Base-by-base conservation (phyloP, 2,888 invertebrate species). In the Harpalus rufipes region DNA sequence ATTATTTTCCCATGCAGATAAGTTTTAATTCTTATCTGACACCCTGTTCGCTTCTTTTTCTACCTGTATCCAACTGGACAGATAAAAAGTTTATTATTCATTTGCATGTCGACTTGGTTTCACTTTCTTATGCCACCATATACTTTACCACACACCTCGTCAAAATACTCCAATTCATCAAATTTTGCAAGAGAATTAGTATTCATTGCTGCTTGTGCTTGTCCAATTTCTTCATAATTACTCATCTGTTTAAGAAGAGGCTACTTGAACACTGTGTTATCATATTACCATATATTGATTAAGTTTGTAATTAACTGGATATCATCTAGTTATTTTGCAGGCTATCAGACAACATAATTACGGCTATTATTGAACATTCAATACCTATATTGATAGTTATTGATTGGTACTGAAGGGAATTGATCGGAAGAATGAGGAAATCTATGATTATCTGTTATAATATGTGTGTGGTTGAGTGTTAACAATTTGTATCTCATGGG, bases 81-180 rank as follows among this genome's bases (percentile, higher is more conserved):
- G 72, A 74, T 74, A 74, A 74, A 74, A 74, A 74, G 44, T 74
- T 44, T 74, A 74, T 74, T 74, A 74, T 74, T 74, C 72, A 74
- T 74, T 74, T 44, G 72, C 72, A 74, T 74, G 72, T 44, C 72
- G 18, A 74, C 14, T 39, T 39, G 72, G 72, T 74, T 74, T 74
- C 72, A 74, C 72, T 74, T 74, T 74, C 25, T 44, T 74, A 74
- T 74, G 72, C 41, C 72, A 68, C 39, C 7, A 39, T 39, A 68
- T 68, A 7, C 41, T 68, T 32, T 68, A 16, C 68, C 68, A 74
- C 72, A 74, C 72, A 74, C 72, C 18, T 44, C 25, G 72, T 44
- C 72, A 74, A 74, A 72, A 74, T 74, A 8, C 18, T 41, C 44
- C 72, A 44, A 74, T 74, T 41, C 44, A 74, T 74, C 72, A 74